phyloP scores from a whole-genome alignment of 2,797 vertebrate genomes.

The Sphenopsis melanotis region DNA sequence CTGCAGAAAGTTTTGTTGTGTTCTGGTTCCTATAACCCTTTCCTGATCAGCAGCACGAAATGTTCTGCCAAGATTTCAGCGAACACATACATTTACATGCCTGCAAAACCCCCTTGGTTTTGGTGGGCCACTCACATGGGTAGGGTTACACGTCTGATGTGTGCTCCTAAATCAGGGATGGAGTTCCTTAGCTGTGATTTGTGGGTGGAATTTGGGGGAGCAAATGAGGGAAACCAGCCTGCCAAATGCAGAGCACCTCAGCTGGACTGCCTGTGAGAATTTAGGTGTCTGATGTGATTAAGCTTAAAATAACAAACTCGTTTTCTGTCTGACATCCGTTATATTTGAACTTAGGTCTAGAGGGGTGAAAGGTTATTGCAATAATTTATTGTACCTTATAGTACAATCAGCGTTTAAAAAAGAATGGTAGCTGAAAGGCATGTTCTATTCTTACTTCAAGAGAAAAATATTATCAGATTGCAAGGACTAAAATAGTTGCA shows the following conservation, averaged over 20 bases:
- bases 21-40: neutral
- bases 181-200: neutral
- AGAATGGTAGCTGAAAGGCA: constrained; percentile 21
- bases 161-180: neutral
- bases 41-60: neutral
- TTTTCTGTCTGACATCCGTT: constrained; percentile 25
- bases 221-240: neutral
- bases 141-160: accelerated
- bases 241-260: neutral
- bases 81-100: neutral
- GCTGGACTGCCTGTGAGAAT: neutral
- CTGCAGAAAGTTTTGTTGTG: neutral
- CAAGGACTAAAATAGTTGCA: neutral
- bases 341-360: constrained; percentile 3
- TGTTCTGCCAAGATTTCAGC: neutral
- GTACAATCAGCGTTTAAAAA: neutral
- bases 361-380: constrained; percentile 31
- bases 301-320: constrained; percentile 37
- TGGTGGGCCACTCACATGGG: accelerated
- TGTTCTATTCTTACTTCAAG: constrained; percentile 17
- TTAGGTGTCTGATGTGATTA: constrained; percentile 24
- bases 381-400: constrained; percentile 27
- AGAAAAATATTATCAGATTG: neutral
- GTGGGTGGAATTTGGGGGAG: neutral
- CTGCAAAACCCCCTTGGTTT: neutral